Conservation (phyloP, 2,797 vertebrate species). For the Lepilemur ruficaudatus region DNA sequence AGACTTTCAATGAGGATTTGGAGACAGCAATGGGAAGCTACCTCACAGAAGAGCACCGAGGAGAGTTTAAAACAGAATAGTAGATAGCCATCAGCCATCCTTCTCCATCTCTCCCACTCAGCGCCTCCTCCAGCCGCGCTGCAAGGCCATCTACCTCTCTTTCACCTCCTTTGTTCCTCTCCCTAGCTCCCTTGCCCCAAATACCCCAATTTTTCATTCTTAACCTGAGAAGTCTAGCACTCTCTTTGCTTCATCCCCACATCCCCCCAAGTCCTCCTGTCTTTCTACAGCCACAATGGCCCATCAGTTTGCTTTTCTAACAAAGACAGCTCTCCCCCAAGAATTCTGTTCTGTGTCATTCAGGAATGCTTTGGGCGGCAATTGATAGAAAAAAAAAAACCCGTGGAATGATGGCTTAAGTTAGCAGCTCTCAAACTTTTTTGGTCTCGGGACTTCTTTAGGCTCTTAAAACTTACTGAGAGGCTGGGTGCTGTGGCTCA, state of each 20-base stretch:
- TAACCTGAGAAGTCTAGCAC: not conserved
- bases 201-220: not conserved
- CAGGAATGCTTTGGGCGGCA: conserved; percentile 12
- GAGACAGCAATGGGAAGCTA: not conserved
- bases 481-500: no score
- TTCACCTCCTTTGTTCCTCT: not conserved
- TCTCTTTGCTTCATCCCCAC: not conserved
- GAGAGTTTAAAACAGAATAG: not conserved
- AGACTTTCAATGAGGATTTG: not conserved
- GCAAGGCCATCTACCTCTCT: not conserved
- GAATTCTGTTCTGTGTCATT: not conserved
- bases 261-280: not conserved
- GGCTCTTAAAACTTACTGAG: not conserved
- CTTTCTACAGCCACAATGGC: not conserved
- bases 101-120: not conserved
- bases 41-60: not conserved
- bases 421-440: not conserved
- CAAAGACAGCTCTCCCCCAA: not conserved
- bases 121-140: not conserved
- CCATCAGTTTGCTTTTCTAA: conserved; percentile 7
- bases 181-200: not conserved
- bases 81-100: not conserved
- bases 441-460: not conserved
- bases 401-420: not conserved
- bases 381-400: not conserved